phyloP scores from a whole-genome alignment of 2,888 invertebrate species.

The Pollenia griseotomentosa region DNA sequence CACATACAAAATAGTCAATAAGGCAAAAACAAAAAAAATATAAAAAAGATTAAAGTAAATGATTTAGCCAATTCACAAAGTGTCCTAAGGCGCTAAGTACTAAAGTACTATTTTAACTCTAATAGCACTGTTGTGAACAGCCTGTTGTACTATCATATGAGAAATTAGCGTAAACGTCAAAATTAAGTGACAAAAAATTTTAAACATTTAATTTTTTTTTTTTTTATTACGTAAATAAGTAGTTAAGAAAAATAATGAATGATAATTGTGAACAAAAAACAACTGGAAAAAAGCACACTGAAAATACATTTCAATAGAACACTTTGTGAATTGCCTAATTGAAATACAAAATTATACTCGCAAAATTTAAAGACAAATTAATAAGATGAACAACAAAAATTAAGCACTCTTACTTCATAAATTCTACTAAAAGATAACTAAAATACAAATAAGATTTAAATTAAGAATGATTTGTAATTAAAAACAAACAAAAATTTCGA shows the following conservation, averaged over 20 bases:
- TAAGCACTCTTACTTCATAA: conserved; percentile 60
- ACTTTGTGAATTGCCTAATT: neutral
- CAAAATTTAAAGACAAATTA: conserved; percentile 51
- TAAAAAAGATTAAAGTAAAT: neutral
- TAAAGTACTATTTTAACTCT: too few species aligned
- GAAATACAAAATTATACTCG: conserved; percentile 56
- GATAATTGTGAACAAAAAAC: neutral
- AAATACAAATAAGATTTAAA: conserved; percentile 36
- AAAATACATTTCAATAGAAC: neutral
- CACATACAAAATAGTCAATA: conserved; percentile 44
- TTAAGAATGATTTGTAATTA: conserved; percentile 46
- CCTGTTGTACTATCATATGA: too few species aligned
- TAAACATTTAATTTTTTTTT: too few species aligned
- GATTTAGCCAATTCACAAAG: too few species aligned
- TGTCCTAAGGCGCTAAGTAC: too few species aligned
- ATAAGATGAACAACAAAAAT: conserved; percentile 38
- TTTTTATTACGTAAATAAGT: neutral
- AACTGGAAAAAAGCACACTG: conserved; percentile 3
- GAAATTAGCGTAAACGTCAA: too few species aligned
- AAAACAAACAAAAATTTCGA: neutral
- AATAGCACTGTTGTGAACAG: too few species aligned
- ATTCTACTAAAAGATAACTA: conserved; percentile 35
- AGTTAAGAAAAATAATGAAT: neutral
- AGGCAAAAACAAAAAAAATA: conserved; percentile 5
- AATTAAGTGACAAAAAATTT: too few species aligned